Percentiles rank a stretch among this genome's conserved stretches.
Conservation (phyloP, 2,888 invertebrate species). For the Mechanitis mazaeus region DNA sequence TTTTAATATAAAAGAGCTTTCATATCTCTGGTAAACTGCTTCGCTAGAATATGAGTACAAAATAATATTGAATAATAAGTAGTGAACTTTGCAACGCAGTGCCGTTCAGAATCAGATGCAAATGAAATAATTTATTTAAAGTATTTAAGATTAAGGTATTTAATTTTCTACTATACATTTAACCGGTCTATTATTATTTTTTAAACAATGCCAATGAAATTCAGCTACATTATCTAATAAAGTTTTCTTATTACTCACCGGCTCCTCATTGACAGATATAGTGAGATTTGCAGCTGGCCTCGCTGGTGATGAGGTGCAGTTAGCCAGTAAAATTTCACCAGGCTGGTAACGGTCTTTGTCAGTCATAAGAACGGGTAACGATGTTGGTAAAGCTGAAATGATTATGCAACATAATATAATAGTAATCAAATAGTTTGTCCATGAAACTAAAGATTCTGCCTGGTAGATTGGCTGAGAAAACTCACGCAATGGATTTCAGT, state of each 20-base stretch:
- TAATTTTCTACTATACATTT: no score
- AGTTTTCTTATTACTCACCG: constrained; percentile 63
- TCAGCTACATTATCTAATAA: neutral
- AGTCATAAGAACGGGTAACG: constrained; percentile 81
- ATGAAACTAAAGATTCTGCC: no score
- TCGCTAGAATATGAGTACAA: constrained; percentile 13
- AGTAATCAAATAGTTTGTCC: no score
- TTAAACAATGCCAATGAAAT: no score
- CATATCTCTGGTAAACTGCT: constrained; percentile 17
- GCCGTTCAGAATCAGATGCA: no score
- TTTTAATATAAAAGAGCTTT: constrained; percentile 15
- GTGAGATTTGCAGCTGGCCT: constrained; percentile 84
- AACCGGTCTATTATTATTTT: no score
- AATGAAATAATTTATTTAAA: no score
- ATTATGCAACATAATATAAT: no score
- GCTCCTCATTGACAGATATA: constrained; percentile 85
- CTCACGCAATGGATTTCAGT: no score
- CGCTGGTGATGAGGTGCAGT: constrained; percentile 88
- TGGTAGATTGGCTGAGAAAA: no score
- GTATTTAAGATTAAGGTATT: no score
- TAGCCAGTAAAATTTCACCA: constrained; percentile 84
- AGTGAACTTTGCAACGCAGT: no score
- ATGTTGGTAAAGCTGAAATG: constrained; percentile 80
- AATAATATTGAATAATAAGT: neutral
- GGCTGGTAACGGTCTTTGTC: constrained; percentile 85